Conservation (phyloP, 2,113 vertebrate species). For the Perognathus longimembris region DNA sequence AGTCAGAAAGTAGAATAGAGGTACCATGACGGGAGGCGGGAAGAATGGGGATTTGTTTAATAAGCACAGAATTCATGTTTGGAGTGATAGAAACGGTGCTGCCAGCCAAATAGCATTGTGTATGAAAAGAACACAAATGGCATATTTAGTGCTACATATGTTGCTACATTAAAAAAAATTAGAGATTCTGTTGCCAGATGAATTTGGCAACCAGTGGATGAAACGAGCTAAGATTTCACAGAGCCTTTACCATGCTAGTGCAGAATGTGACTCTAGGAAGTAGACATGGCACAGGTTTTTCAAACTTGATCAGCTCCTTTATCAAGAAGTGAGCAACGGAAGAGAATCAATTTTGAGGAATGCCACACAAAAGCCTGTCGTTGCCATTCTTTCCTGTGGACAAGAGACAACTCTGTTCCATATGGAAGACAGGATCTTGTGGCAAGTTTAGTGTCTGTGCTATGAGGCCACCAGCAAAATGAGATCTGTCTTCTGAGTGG, state of each 20-base stretch:
- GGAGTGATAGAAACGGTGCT: background rate
- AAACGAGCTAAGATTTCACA: background rate
- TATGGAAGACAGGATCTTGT: background rate
- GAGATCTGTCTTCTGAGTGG: background rate
- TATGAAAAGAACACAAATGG: background rate
- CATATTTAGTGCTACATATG: background rate
- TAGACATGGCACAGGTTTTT: background rate
- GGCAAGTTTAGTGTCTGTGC: background rate
- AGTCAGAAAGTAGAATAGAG: background rate
- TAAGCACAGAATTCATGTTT: background rate
- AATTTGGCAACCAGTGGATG: background rate
- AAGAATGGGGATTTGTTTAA: background rate
- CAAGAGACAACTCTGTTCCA: background rate
- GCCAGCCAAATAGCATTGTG: background rate
- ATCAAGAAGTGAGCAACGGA: background rate
- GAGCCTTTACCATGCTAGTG: background rate
- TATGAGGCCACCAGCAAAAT: background rate
- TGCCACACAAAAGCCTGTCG: background rate
- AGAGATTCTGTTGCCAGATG: background rate
- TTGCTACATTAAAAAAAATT: background rate
- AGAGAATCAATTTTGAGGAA: conserved; percentile 17
- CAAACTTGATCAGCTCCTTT: background rate
- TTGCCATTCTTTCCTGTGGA: background rate
- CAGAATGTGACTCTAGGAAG: background rate
- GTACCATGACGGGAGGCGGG: background rate